These are phyloP conservation scores for Aphelocoma californica DNA, from an alignment of 2,797 vertebrate species.

Conservation along the genomic window DNA sequence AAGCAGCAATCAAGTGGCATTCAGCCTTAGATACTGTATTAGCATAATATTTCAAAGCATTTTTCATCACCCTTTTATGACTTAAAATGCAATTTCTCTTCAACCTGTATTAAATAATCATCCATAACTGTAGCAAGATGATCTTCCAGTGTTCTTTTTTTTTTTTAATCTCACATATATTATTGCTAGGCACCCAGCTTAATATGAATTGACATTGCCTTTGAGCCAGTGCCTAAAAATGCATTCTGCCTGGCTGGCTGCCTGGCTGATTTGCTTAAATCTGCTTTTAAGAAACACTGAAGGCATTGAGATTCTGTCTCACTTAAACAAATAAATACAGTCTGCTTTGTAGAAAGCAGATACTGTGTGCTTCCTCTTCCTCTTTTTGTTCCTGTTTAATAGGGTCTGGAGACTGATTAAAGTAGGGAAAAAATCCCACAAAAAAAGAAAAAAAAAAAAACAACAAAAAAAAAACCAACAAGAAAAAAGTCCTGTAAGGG, in stretches of 20 bases:
- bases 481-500: not conserved
- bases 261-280: conserved; percentile 50
- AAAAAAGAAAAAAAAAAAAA: too few relatives aligned
- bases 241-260: conserved; percentile 19
- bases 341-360: conserved; percentile 45
- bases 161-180: not conserved
- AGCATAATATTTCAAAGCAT: conserved; percentile 1
- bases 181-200: not conserved
- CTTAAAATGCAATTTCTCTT: not conserved
- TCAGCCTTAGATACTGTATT: not conserved
- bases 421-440: not conserved
- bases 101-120: not conserved
- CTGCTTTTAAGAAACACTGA: conserved; percentile 27
- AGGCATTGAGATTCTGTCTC: conserved; percentile 49
- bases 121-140: not conserved
- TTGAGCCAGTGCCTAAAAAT: conserved; percentile 58
- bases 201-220: conserved; percentile 46
- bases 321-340: conserved; percentile 67
- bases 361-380: conserved; percentile 19
- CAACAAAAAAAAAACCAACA: too few relatives aligned
- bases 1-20: not conserved
- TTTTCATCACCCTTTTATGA: not conserved
- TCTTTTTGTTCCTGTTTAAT: conserved; percentile 34
- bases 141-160: not conserved
- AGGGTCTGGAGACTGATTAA: conserved; percentile 19